Evolutionary conservation across 2,113 vertebrate species (phyloP).

Genomic region (Varanus komodoensis): DNA sequence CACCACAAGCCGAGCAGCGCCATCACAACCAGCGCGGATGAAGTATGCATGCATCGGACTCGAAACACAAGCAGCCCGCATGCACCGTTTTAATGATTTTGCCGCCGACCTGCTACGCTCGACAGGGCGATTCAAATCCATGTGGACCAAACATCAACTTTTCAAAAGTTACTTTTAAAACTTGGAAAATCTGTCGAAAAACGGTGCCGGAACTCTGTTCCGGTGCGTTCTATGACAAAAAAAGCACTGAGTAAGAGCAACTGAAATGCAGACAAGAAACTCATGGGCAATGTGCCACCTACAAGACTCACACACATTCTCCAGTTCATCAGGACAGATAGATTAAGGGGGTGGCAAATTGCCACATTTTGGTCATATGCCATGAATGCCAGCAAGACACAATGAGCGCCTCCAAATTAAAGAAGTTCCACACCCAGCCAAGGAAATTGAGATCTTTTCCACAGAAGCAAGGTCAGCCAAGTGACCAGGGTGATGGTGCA

Average conservation of each 20-base stretch:
- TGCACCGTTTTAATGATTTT: too few relatives aligned
- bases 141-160: too few relatives aligned
- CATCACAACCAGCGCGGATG: too few relatives aligned
- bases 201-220: too few relatives aligned
- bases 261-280: slow-evolving; percentile 49
- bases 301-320: slow-evolving; percentile 16
- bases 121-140: too few relatives aligned
- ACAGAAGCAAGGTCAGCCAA: slow-evolving; percentile 59
- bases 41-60: too few relatives aligned
- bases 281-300: slow-evolving; percentile 29
- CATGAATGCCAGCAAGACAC: slow-evolving; percentile 55
- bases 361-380: slow-evolving; percentile 52
- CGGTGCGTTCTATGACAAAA: too few relatives aligned
- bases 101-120: too few relatives aligned
- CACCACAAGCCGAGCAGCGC: too few relatives aligned
- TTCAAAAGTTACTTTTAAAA: too few relatives aligned
- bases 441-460: slow-evolving; percentile 45
- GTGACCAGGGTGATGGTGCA: slow-evolving; percentile 52
- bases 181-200: too few relatives aligned
- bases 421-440: slow-evolving; percentile 44
- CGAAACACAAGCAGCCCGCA: too few relatives aligned
- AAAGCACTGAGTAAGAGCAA: background rate
- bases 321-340: slow-evolving; percentile 45
- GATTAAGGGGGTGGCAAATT: slow-evolving; percentile 51
- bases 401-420: slow-evolving; percentile 56